Conservation (phyloP, 2,797 vertebrate genomes). For the Anguilla pacifica region DNA sequence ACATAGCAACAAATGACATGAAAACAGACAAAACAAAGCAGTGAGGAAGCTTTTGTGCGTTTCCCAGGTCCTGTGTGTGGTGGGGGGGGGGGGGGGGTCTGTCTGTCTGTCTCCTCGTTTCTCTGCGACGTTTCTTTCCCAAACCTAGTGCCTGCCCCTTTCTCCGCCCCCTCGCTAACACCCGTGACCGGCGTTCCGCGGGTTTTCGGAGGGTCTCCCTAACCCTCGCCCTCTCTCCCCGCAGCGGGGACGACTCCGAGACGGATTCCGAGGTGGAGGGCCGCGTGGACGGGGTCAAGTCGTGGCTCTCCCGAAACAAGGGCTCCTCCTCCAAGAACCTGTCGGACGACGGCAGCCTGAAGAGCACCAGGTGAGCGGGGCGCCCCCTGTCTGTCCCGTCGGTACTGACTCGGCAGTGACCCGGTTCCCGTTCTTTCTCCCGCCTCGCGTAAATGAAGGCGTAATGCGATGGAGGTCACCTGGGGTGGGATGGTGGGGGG, state of each 20-base stretch:
- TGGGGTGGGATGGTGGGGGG: slow-evolving; percentile 14
- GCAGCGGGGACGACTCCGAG: slow-evolving; percentile 89
- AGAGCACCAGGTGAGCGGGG: slow-evolving; percentile 89
- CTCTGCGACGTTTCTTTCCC: slow-evolving; percentile 14
- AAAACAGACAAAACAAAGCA: not conserved
- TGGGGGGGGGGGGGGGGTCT: slow-evolving; percentile 19
- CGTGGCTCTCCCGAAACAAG: slow-evolving; percentile 96
- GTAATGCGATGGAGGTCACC: slow-evolving; percentile 41
- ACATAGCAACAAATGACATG: slow-evolving; percentile 13
- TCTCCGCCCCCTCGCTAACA: not conserved
- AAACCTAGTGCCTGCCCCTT: not conserved
- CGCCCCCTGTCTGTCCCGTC: not conserved
- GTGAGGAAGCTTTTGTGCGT: not conserved
- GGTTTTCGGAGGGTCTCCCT: not conserved
- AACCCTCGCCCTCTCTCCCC: not conserved
- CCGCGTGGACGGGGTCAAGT: slow-evolving; percentile 92
- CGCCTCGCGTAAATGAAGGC: not conserved
- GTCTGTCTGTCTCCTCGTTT: slow-evolving; percentile 5
- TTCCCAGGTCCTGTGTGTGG: slow-evolving; percentile 3
- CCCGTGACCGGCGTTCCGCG: not conserved
- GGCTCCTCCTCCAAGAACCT: slow-evolving; percentile 86
- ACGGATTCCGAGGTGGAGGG: slow-evolving; percentile 90
- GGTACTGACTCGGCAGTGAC: not conserved
- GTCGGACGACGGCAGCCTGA: slow-evolving; percentile 91
- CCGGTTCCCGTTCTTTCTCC: not conserved